Base-by-base conservation (phyloP, 2,888 invertebrate genomes). In the Melitaea athalia region DNA sequence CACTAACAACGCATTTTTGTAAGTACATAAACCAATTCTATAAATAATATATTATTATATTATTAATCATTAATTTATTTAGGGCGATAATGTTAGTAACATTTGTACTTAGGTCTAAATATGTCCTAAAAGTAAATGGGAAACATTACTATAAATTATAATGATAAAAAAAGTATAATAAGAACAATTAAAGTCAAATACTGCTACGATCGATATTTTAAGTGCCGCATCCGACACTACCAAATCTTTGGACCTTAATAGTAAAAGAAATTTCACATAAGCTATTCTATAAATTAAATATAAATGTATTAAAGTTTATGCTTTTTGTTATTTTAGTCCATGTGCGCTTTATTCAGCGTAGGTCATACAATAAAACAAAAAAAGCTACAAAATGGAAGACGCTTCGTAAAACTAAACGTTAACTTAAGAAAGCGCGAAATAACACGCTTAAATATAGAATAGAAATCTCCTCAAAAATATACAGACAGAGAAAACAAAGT, bases 11-110 rank as follows among this genome's bases (percentile, higher is more conserved):
- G 79, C 67, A 52, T 63, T 38, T 47, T 78, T 81, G 87, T 91
- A 91, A 91, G 91, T 91, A 91, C 91, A 89, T 89, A 85, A 88
- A 88, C 89, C 90, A 89, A 90, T 85, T 82, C 66, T 80, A 79
- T 79, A 78, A 83, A 85, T 84, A 84, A 83, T 77, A 83, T 65
- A 81, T 80, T 76, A 45, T 45, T 11, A 45, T 45, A 45, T 14
- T 14, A 45, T 10, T 49, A 49, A n/a, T 49, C 33, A 55, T 55
- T 55, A 33, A 24, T 78, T 82, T 68, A 85, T 81, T 88, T 89
- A 89, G 81, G 78, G 78, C 76, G 78, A 78, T 78, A 75, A 76
- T 78, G 89, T 91, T 91, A 91, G 87, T 87, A 81, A 89, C 86
- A 84, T 83, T 89, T 88, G 86, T 88, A 89, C 89, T 89, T 90